These are phyloP conservation scores for Sorex maritimensis DNA, from an alignment of 2,797 vertebrate species.

Conservation along the genomic window DNA sequence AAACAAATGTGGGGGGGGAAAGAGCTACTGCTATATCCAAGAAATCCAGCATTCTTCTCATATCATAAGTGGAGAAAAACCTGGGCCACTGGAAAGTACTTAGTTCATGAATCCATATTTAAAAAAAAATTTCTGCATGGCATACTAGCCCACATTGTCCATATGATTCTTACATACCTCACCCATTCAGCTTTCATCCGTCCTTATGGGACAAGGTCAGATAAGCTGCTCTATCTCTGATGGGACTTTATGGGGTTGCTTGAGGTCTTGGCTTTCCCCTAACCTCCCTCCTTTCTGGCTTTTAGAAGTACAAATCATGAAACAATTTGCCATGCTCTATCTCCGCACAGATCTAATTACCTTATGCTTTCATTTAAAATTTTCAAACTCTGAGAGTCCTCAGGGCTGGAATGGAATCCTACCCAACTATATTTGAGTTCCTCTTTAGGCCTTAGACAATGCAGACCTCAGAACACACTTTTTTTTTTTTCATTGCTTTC, in stretches of 20 bases:
- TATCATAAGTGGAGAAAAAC: constrained; percentile 18
- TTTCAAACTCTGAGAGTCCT: neutral
- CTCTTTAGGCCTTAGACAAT: neutral
- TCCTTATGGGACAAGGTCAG: neutral
- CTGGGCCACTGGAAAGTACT: neutral
- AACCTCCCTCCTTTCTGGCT: neutral
- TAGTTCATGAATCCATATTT: neutral
- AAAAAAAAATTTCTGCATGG: neutral
- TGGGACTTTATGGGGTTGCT: neutral
- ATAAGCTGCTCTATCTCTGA: neutral
- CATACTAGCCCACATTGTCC: neutral
- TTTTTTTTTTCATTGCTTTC: neutral
- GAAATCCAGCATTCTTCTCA: constrained; percentile 2
- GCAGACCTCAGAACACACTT: neutral
- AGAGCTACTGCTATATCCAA: neutral
- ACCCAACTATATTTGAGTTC: neutral
- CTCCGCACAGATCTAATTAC: neutral
- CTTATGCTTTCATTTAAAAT: constrained; percentile 32
- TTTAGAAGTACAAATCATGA: neutral
- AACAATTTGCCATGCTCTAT: neutral
- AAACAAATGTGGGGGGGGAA: neutral
- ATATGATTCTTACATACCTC: neutral
- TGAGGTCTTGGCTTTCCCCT: no score
- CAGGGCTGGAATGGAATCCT: neutral
- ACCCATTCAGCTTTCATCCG: neutral